Percentiles rank a stretch among this genome's conserved stretches.
phyloP scores from a whole-genome alignment of 2,888 invertebrate genomes.

The Stenoptilia bipunctidactyla region DNA sequence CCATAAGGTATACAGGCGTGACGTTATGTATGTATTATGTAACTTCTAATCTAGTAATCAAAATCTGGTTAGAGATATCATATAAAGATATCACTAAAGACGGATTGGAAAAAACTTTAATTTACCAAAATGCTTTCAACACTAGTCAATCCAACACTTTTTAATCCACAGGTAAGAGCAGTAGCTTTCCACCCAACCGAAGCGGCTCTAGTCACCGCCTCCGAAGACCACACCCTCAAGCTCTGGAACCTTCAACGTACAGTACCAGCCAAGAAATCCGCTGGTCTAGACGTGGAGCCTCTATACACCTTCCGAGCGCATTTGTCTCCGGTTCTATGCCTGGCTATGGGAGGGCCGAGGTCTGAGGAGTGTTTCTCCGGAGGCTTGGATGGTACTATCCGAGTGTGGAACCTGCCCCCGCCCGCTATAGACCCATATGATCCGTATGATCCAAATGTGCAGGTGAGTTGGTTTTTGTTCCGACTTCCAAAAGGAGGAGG shows the following conservation, averaged over 20 bases:
- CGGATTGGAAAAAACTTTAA: too few species aligned
- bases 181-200: conserved; percentile 96
- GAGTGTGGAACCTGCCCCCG: conserved; percentile 97
- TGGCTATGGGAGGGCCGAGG: conserved; percentile 93
- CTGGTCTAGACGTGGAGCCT: conserved; percentile 97
- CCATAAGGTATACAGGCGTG: too few species aligned
- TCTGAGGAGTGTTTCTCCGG: conserved; percentile 97
- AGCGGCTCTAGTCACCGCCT: conserved; percentile 96
- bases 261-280: conserved; percentile 96
- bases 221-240: conserved; percentile 98
- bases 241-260: conserved; percentile 99
- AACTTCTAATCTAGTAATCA: too few species aligned
- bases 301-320: conserved; percentile 98
- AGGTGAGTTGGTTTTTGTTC: conserved; percentile 61
- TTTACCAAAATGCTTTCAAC: too few species aligned
- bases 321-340: conserved; percentile 92
- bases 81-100: too few species aligned
- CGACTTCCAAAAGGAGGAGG: too few species aligned
- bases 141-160: too few species aligned
- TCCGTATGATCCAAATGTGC: conserved; percentile 92
- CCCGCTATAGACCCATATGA: conserved; percentile 97
- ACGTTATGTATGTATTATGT: too few species aligned
- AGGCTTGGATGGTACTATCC: conserved; percentile 93
- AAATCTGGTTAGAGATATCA: too few species aligned
- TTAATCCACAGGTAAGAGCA: conserved; percentile 75